These are phyloP conservation scores for Lingula anatina DNA, from an alignment of 2,888 invertebrate genomes.

Conservation along the genomic window DNA sequence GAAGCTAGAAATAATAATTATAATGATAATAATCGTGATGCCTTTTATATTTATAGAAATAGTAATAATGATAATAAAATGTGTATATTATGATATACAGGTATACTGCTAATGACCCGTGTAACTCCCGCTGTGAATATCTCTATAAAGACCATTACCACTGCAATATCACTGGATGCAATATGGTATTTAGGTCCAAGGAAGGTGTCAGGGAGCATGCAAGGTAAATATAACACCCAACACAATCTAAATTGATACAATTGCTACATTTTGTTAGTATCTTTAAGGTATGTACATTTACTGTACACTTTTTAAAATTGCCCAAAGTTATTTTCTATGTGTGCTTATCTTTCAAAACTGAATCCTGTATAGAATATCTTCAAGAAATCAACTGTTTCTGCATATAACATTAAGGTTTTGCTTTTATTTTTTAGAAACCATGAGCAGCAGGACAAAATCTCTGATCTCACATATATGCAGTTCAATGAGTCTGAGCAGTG, in stretches of 20 bases:
- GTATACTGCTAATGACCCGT: conserved; percentile 55
- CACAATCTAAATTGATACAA: too few species aligned
- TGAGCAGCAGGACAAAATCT: conserved; percentile 81
- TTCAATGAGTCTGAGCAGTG: conserved; percentile 61
- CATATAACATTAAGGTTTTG: background rate
- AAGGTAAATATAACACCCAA: conserved; percentile 53
- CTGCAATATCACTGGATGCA: conserved; percentile 65
- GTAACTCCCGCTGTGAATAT: conserved; percentile 59
- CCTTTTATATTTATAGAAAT: too few species aligned
- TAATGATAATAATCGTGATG: too few species aligned
- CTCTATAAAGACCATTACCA: conserved; percentile 80
- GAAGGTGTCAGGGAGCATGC: conserved; percentile 79
- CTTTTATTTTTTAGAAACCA: conserved; percentile 60
- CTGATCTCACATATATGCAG: conserved; percentile 68
- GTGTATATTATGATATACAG: too few species aligned
- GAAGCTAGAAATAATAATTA: too few species aligned
- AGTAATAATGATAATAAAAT: too few species aligned
- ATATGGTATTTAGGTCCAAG: conserved; percentile 51
- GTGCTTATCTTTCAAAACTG: too few species aligned
- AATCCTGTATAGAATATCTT: too few species aligned
- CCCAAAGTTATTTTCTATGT: too few species aligned
- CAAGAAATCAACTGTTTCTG: background rate
- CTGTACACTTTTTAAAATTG: too few species aligned
- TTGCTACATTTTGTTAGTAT: too few species aligned
- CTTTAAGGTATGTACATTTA: too few species aligned